A percentile compares a stretch with the other conserved stretches of the same genome.
Conservation (phyloP, 2,888 invertebrate species). For the Philaethria dido region DNA sequence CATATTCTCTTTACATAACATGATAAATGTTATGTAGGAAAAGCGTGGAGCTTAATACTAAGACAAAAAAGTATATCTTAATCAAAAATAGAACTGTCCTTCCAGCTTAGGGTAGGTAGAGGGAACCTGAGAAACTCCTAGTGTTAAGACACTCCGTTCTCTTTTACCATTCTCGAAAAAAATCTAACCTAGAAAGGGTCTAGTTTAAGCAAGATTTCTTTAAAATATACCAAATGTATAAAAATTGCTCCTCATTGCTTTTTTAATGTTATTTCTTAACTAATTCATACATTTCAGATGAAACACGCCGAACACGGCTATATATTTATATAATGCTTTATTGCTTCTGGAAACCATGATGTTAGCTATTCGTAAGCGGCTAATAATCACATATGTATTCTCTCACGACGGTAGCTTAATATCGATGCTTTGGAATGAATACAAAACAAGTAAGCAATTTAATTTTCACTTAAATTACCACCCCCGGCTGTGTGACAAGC, state of each 20-base stretch:
- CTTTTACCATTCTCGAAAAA: too few species aligned
- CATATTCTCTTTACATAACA: too few species aligned
- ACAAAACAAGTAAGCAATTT: slow-evolving; percentile 45
- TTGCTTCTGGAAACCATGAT: slow-evolving; percentile 30
- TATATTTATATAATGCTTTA: slow-evolving; percentile 9
- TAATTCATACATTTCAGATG: not conserved
- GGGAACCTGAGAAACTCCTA: too few species aligned
- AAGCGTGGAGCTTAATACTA: too few species aligned
- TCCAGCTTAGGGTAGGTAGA: too few species aligned
- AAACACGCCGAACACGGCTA: slow-evolving; percentile 3
- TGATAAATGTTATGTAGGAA: too few species aligned
- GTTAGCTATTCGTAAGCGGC: slow-evolving; percentile 43
- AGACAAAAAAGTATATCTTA: too few species aligned
- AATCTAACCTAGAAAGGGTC: too few species aligned
- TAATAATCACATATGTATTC: slow-evolving; percentile 47
- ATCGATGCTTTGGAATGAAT: slow-evolving; percentile 46
- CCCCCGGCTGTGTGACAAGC: slow-evolving; percentile 29
- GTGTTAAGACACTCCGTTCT: too few species aligned
- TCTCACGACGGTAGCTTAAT: slow-evolving; percentile 53
- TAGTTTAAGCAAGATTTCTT: too few species aligned
- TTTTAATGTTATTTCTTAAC: not conserved
- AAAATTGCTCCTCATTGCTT: not conserved
- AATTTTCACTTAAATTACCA: slow-evolving; percentile 45
- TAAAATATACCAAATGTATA: too few species aligned
- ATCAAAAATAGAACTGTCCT: too few species aligned